These are phyloP conservation scores for Pilophorus perplexus DNA, from an alignment of 2,888 invertebrate genomes.

Conservation along the genomic window DNA sequence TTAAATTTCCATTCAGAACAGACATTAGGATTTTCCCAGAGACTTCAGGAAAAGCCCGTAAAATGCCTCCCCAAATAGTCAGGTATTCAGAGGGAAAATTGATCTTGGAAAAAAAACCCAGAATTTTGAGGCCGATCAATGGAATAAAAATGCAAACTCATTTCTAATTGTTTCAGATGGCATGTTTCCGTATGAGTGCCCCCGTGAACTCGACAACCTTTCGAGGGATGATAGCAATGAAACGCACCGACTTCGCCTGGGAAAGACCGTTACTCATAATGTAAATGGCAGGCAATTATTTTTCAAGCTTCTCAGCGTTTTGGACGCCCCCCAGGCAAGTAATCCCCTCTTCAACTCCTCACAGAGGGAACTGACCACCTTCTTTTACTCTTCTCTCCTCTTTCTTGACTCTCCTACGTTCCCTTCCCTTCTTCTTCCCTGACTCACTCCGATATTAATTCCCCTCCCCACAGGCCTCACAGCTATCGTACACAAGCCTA, in stretches of 20 bases:
- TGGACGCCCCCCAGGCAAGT: slow-evolving; percentile 18
- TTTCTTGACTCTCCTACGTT: neutral
- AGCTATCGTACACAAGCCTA: no score
- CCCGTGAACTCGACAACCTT: neutral
- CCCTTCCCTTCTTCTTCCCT: slow-evolving; percentile 3
- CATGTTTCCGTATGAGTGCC: no score
- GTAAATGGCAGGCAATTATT: slow-evolving; percentile 42
- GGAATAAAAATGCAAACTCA: no score
- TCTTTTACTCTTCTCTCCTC: neutral
- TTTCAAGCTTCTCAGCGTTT: slow-evolving; percentile 33
- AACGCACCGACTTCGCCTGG: neutral
- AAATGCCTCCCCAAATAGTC: no score
- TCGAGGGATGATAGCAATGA: neutral
- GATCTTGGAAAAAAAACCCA: no score
- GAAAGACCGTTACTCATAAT: slow-evolving; percentile 29
- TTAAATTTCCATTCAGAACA: no score
- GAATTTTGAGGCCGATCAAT: no score
- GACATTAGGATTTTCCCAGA: no score
- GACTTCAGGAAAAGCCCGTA: no score
- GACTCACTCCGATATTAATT: slow-evolving; percentile 15
- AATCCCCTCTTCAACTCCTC: neutral
- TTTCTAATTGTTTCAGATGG: no score
- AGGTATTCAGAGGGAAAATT: no score
- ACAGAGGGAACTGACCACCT: slow-evolving; percentile 20
- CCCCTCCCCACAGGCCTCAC: no score